phyloP scores from a whole-genome alignment of 2,113 vertebrate species.

The Gavia stellata region DNA sequence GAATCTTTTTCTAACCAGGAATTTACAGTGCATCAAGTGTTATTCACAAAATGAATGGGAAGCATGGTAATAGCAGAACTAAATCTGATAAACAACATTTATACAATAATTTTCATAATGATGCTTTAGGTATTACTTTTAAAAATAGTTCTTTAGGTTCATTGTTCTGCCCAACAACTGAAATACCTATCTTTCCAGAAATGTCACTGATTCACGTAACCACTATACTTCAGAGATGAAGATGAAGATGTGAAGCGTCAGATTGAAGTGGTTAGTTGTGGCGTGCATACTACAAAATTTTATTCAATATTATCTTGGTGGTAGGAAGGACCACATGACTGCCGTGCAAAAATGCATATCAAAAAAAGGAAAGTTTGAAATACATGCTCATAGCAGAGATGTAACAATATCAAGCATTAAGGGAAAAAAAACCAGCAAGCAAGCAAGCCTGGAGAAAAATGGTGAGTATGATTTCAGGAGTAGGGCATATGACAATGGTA shows the following conservation, averaged over 20 bases:
- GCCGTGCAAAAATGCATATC: slow-evolving; percentile 10
- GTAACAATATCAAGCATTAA: slow-evolving; percentile 11
- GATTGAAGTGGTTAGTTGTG: neutral
- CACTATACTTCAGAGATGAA: slow-evolving; percentile 42
- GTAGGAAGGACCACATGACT: neutral
- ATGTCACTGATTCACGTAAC: slow-evolving; percentile 34
- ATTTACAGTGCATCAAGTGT: neutral
- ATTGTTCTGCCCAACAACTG: slow-evolving; percentile 3
- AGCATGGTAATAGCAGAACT: slow-evolving; percentile 25
- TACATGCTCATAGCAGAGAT: slow-evolving; percentile 25
- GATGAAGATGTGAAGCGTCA: slow-evolving; percentile 40
- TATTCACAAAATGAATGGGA: slow-evolving; percentile 17
- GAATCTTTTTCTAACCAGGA: slow-evolving; percentile 10
- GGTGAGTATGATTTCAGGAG: neutral
- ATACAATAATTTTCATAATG: neutral
- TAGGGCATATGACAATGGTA: neutral
- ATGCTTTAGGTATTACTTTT: neutral
- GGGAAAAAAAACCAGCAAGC: neutral
- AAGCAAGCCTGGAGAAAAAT: neutral
- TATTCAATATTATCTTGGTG: neutral
- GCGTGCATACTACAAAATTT: neutral
- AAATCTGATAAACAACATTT: neutral
- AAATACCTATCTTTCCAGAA: slow-evolving; percentile 43
- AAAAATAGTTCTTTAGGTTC: neutral
- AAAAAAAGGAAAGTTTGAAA: slow-evolving; percentile 14